Conservation (phyloP, 2,888 invertebrate species). For the Poecilobothrus nobilitatus region DNA sequence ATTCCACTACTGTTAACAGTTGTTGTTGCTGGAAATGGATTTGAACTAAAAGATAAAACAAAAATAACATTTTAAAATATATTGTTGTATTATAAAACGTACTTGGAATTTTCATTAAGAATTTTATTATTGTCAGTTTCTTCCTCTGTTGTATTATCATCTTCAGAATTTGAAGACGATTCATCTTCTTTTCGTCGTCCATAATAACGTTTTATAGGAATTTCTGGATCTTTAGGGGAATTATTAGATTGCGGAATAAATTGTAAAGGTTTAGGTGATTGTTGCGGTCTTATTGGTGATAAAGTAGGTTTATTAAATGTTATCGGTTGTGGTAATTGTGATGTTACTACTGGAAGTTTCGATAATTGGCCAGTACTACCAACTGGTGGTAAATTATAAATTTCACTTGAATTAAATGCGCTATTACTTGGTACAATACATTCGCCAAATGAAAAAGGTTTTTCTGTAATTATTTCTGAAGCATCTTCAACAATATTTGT, state of each 20-base stretch:
- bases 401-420: background rate
- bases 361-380: slow-evolving; percentile 22
- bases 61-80: slow-evolving; percentile 14
- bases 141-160: slow-evolving; percentile 33
- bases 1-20: slow-evolving; percentile 27
- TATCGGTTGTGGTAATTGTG: slow-evolving; percentile 17
- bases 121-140: slow-evolving; percentile 30
- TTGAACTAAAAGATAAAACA: slow-evolving; percentile 36
- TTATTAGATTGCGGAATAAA: background rate
- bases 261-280: slow-evolving; percentile 27
- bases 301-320: slow-evolving; percentile 23
- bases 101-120: slow-evolving; percentile 31
- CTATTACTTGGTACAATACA: background rate
- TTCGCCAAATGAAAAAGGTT: slow-evolving; percentile 9
- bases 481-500: background rate
- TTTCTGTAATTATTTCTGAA: slow-evolving; percentile 16
- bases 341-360: slow-evolving; percentile 18
- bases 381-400: background rate
- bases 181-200: slow-evolving; percentile 50
- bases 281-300: slow-evolving; percentile 35
- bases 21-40: slow-evolving; percentile 44
- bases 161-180: slow-evolving; percentile 43
- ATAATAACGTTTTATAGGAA: slow-evolving; percentile 49
- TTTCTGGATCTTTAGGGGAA: slow-evolving; percentile 25
- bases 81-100: slow-evolving; percentile 7